A percentile compares a stretch with the other conserved stretches of the same genome.
phyloP scores from a whole-genome alignment of 2,113 vertebrate genomes.

The Crotalus tigris region DNA sequence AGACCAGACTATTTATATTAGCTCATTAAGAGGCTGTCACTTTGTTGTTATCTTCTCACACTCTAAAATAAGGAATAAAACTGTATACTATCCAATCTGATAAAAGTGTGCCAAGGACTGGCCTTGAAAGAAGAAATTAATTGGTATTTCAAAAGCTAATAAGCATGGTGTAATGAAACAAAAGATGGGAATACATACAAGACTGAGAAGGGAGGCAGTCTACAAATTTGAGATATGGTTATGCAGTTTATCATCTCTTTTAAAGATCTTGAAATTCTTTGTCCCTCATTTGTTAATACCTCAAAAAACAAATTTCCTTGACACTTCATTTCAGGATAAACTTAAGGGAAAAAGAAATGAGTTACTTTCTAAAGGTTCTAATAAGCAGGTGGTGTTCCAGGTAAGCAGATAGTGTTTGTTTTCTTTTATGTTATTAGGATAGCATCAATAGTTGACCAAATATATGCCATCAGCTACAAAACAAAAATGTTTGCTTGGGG shows the following conservation, averaged over 20 bases:
- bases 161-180: conserved; percentile 26
- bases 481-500: neutral
- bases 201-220: neutral
- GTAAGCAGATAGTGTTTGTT: neutral
- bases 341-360: neutral
- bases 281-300: neutral
- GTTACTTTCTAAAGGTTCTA: neutral
- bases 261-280: conserved; percentile 8
- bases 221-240: neutral
- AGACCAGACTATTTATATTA: conserved; percentile 40
- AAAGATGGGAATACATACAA: neutral
- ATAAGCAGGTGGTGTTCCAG: neutral
- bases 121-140: conserved; percentile 32
- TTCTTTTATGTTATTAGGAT: neutral
- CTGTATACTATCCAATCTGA: conserved; percentile 31
- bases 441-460: neutral
- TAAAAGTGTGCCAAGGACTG: conserved; percentile 39
- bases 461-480: neutral
- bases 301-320: neutral
- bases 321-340: neutral
- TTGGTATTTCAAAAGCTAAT: conserved; percentile 44
- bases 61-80: conserved; percentile 48
- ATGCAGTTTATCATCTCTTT: conserved; percentile 19
- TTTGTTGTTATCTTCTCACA: conserved; percentile 49
- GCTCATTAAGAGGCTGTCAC: conserved; percentile 21